These are phyloP conservation scores for Cephus cinctus DNA, from an alignment of 1,140 invertebrate genomes.

Conservation along the genomic window DNA sequence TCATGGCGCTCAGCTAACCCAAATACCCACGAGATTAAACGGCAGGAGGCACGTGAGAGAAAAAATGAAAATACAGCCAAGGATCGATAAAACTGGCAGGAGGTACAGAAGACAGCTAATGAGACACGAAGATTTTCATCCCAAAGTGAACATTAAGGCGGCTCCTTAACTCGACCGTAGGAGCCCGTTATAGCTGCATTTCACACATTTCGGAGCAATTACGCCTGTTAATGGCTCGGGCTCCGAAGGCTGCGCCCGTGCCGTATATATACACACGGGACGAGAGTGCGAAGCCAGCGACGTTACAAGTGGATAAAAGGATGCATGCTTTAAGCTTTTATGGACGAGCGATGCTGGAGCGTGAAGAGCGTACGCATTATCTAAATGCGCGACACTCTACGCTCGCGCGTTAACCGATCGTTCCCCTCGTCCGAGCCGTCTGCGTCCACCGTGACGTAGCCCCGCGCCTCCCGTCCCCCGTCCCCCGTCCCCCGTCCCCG, in stretches of 20 bases:
- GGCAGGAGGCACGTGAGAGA: background rate
- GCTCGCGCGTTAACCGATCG: constrained; percentile 22
- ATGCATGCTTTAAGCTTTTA: constrained; percentile 50
- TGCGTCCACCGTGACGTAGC: constrained; percentile 2
- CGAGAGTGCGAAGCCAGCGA: constrained; percentile 35
- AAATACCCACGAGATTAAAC: background rate
- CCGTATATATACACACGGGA: constrained; percentile 11
- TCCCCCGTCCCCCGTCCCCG: constrained; percentile 11
- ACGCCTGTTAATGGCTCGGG: constrained; percentile 34
- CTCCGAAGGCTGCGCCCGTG: background rate
- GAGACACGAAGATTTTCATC: no score
- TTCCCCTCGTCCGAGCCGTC: background rate
- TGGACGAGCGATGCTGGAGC: constrained; percentile 24
- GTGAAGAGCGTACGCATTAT: constrained; percentile 44
- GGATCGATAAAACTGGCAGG: no score
- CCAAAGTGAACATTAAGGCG: constrained; percentile 7
- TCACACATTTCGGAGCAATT: constrained; percentile 32
- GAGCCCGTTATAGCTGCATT: constrained; percentile 14
- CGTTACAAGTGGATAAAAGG: constrained; percentile 56
- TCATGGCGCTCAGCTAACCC: background rate
- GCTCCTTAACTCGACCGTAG: constrained; percentile 13
- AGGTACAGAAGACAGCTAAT: no score
- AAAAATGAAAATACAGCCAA: background rate
- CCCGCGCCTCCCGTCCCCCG: constrained; percentile 17
- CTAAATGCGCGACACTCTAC: constrained; percentile 51